Percentiles rank a stretch among this genome's conserved stretches.
These are phyloP conservation scores for Epizoanthus ramosus DNA, from an alignment of 92 coral and sea anemone genomes.

Conservation along the genomic window DNA sequence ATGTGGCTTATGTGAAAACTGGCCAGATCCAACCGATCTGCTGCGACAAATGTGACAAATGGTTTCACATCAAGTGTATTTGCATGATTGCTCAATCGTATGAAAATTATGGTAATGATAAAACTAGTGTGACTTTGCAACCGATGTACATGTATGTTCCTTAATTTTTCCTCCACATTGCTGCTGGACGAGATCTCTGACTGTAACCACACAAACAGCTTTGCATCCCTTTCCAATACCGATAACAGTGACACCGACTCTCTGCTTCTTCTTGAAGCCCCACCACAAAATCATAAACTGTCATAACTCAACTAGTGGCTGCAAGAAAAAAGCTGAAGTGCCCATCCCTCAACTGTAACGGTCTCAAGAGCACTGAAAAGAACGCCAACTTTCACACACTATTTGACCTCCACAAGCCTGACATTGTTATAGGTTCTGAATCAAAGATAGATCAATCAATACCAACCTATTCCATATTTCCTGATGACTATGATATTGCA, in stretches of 20 bases:
- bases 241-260: not conserved
- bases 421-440: constrained; percentile 1
- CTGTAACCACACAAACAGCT: constrained; percentile 11
- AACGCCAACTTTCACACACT: not conserved
- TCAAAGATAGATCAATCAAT: not conserved
- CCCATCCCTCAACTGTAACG: constrained; percentile 22
- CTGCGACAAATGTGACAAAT: not conserved
- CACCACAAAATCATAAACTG: too few relatives aligned
- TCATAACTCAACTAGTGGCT: not conserved
- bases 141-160: constrained; percentile 22
- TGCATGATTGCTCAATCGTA: constrained; percentile 24
- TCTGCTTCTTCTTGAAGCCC: not conserved
- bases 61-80: constrained; percentile 26
- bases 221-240: constrained; percentile 13
- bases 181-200: not conserved
- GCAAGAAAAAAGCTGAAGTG: not conserved
- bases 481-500: constrained; percentile 22
- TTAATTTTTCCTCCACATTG: constrained; percentile 10
- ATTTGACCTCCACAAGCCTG: not conserved
- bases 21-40: constrained; percentile 15
- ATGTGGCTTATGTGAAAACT: constrained; percentile 17
- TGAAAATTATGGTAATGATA: not conserved
- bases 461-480: constrained; percentile 30
- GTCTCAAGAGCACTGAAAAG: constrained; percentile 22
- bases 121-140: constrained; percentile 37